Percentiles rank a stretch among this genome's conserved stretches.
Evolutionary conservation across 2,113 vertebrate species (phyloP).

Genomic region (Scortum barcoo): DNA sequence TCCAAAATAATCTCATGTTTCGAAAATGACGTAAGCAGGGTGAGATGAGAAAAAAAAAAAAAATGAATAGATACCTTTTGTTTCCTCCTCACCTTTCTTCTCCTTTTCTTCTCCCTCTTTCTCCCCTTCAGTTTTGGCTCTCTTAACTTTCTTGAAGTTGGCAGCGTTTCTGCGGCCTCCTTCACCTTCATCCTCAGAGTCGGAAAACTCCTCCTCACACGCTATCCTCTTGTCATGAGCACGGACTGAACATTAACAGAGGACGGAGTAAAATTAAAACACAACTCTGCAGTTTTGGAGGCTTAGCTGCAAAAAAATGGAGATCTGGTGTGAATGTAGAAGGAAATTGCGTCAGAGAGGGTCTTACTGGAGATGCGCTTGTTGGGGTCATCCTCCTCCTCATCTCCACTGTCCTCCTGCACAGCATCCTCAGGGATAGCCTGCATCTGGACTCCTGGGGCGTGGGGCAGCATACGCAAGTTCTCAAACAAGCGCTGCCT

Average conservation of each 20-base stretch:
- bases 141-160: slow-evolving; percentile 95
- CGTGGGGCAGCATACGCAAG: slow-evolving; percentile 81
- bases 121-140: slow-evolving; percentile 94
- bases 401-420: slow-evolving; percentile 96
- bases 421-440: slow-evolving; percentile 96
- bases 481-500: slow-evolving; percentile 82
- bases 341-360: not conserved
- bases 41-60: slow-evolving; percentile 16
- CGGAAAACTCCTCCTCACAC: slow-evolving; percentile 98
- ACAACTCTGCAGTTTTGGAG: accelerated
- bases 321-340: not conserved
- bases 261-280: not conserved
- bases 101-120: slow-evolving; percentile 96
- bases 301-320: not conserved
- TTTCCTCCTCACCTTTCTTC: slow-evolving; percentile 90
- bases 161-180: slow-evolving; percentile 91
- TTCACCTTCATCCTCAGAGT: slow-evolving; percentile 95
- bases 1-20: not conserved
- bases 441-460: slow-evolving; percentile 87
- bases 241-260: slow-evolving; percentile 84
- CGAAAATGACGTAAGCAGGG: not conserved
- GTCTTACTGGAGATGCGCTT: slow-evolving; percentile 95
- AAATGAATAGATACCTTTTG: slow-evolving; percentile 75
- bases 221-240: slow-evolving; percentile 98
- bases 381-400: slow-evolving; percentile 96